phyloP scores from a whole-genome alignment of 2,113 vertebrate species.

The Herpetotheres cachinnans region DNA sequence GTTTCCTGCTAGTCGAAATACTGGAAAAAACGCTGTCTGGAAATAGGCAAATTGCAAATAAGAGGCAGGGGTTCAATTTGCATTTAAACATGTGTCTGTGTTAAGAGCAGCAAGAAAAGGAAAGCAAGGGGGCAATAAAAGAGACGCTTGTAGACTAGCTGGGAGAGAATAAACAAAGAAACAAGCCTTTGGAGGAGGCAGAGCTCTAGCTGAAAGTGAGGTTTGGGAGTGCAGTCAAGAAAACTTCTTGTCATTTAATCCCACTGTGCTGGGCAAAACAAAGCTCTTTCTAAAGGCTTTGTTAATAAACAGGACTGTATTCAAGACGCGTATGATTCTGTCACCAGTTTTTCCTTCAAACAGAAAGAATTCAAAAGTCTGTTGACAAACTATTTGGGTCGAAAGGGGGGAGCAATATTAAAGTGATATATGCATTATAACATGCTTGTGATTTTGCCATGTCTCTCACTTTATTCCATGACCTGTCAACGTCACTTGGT shows the following conservation, averaged over 20 bases:
- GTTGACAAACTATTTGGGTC: not conserved
- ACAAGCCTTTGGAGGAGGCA: not conserved
- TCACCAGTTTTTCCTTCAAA: not conserved
- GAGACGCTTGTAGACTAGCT: not conserved
- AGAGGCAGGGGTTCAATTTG: not conserved
- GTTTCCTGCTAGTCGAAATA: not conserved
- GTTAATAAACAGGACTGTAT: conserved; percentile 8
- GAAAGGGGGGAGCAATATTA: not conserved
- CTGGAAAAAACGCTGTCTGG: not conserved
- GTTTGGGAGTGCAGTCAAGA: not conserved
- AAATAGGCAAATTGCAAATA: not conserved
- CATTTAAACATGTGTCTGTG: not conserved
- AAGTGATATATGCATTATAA: not conserved
- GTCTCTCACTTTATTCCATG: not conserved
- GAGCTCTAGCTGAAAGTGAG: conserved; percentile 7
- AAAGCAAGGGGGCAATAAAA: not conserved
- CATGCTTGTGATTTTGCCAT: not conserved
- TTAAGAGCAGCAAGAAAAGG: not conserved
- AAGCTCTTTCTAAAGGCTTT: not conserved
- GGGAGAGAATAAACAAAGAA: conserved; percentile 19
- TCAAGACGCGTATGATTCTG: not conserved
- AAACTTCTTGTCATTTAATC: conserved; percentile 42
- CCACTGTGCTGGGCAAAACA: conserved; percentile 18
- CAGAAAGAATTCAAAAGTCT: not conserved
- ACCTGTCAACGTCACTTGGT: not conserved